Evolutionary conservation across 2,113 vertebrate species (phyloP), one percentile per base, ranked within the genome.

Genomic region (Lipophrys pholis): DNA sequence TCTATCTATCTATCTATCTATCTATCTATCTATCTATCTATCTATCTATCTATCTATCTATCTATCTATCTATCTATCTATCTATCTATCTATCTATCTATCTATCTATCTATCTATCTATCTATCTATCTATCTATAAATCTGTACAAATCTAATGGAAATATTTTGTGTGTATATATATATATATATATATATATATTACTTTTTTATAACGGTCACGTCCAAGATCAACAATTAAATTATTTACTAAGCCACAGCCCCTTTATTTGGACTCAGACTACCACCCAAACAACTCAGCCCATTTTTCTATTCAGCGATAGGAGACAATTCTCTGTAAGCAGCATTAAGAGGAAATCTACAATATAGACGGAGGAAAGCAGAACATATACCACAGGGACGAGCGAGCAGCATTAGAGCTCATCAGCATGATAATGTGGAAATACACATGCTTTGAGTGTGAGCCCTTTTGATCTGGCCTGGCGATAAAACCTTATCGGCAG

Each of bases 361-460:
- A 54, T 56, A 15, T 4, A 42, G 52, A 40, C n/a, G 30, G 63
- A 35, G 69, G 62, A 43, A 53, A 71, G 53, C 55, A 35, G 76
- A 79, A 50, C 77, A 43, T 30, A 30, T 30, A 76, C 55, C 52
- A 64, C 61, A 45, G 71, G 78, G 74, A 76, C 76, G 67, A 83
- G 83, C 57, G 76, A 60, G 78, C 73, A 76, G 86, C 62, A 87
- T 92, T 89, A 90, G 80, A 87, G 85, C 89, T 88, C 86, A 93
- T 93, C 89, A 87, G 85, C 89, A 93, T 93, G 88, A 92, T 90
- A 91, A 92, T 91, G 86, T 87, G 65, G 35, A 54, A 67, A 85
- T 81, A 91, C 90, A 88, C 87, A 80, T 86, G 88, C 86, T 87
- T 83, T 72, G 83, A 86, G 87, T 86, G 82, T 76, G 89, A 92